These are phyloP conservation scores for Meandrusa payeni DNA, from an alignment of 2,888 invertebrate genomes.

Conservation along the genomic window DNA sequence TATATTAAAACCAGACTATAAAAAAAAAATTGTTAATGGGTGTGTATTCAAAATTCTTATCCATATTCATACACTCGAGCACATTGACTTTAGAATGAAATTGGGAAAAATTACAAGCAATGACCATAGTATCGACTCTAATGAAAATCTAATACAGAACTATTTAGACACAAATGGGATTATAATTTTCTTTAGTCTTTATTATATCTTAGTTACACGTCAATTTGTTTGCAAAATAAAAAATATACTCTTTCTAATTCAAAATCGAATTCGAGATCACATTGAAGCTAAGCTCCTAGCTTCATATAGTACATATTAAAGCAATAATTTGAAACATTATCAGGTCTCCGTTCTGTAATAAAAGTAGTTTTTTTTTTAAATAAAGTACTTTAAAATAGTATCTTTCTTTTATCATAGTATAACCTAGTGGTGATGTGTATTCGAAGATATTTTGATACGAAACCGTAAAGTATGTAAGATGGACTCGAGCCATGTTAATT, in stretches of 20 bases:
- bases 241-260: constrained; percentile 45
- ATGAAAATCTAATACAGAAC: constrained; percentile 1
- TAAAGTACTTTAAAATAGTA: constrained; percentile 23
- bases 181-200: constrained; percentile 1
- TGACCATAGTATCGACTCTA: too few species aligned
- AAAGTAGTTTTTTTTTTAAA: constrained; percentile 22
- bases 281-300: constrained; percentile 62
- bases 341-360: constrained; percentile 49
- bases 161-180: constrained; percentile 4
- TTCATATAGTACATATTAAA: constrained; percentile 67
- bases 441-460: constrained; percentile 25
- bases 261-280: constrained; percentile 75
- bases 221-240: constrained; percentile 30
- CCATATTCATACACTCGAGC: too few species aligned
- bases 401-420: constrained; percentile 13
- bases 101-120: neutral
- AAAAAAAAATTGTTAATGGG: too few species aligned
- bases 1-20: constrained; percentile 21
- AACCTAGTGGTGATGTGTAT: constrained; percentile 22
- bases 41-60: too few species aligned
- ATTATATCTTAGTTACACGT: constrained; percentile 12
- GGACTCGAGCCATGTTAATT: neutral
- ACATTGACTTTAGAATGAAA: too few species aligned
- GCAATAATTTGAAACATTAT: constrained; percentile 61
- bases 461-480: too few species aligned